Conservation (phyloP, 2,888 invertebrate genomes). For the Strigamia maritima region DNA sequence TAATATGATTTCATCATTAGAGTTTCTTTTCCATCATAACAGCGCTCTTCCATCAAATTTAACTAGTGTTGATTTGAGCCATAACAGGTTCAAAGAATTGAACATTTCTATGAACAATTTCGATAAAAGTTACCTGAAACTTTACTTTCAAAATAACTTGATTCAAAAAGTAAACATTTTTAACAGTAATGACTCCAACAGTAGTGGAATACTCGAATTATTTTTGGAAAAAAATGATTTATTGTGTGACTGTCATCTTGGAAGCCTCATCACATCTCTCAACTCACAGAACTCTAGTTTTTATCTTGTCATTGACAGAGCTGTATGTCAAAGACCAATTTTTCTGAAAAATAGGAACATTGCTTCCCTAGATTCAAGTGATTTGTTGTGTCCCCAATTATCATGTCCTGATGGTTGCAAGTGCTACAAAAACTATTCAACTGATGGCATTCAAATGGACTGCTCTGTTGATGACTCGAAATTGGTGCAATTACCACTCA, state of each 20-base stretch:
- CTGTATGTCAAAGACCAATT: neutral
- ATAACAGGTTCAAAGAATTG: constrained; percentile 46
- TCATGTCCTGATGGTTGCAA: constrained; percentile 14
- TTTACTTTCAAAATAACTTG: neutral
- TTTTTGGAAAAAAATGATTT: neutral
- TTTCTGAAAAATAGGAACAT: neutral
- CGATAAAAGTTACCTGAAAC: neutral
- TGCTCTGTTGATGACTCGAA: neutral
- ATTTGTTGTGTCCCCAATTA: constrained; percentile 2
- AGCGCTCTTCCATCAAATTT: constrained; percentile 47
- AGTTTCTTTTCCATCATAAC: neutral
- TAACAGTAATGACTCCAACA: neutral
- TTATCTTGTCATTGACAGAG: neutral
- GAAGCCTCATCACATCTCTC: neutral
- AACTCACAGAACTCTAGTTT: neutral
- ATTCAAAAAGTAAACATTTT: neutral
- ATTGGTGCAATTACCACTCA: neutral
- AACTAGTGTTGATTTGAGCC: constrained; percentile 45
- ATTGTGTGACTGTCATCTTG: neutral
- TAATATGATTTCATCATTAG: constrained; percentile 45
- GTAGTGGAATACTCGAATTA: neutral
- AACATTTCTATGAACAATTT: neutral
- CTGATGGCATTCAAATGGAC: neutral
- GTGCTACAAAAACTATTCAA: constrained; percentile 4
- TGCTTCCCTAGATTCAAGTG: neutral